Percentiles rank a stretch among this genome's conserved stretches.
phyloP scores from a whole-genome alignment of 2,113 vertebrate species.

The Callithrix jacchus region DNA sequence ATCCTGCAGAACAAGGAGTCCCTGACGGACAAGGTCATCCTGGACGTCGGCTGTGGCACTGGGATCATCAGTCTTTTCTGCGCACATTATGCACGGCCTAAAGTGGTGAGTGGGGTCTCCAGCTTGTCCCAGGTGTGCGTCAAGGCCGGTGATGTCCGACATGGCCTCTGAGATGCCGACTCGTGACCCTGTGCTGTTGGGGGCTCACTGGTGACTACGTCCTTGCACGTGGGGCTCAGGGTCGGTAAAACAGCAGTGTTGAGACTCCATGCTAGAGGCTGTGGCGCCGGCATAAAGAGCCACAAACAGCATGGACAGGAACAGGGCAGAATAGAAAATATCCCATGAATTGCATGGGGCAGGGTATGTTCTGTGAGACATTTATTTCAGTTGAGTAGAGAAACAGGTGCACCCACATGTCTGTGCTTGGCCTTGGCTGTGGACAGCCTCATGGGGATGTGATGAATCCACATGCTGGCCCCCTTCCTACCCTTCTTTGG shows the following conservation, averaged over 20 bases:
- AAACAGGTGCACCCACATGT: not conserved
- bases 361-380: not conserved
- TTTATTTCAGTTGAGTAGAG: not conserved
- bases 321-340: not conserved
- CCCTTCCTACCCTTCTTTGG: not conserved
- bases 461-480: not conserved
- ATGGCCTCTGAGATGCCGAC: not conserved
- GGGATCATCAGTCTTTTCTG: conserved; percentile 90
- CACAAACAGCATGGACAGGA: not conserved
- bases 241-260: rapidly evolving
- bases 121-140: rapidly evolving
- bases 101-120: conserved; percentile 76
- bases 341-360: not conserved
- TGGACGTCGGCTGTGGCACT: conserved; percentile 89
- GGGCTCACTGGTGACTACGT: not conserved
- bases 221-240: rapidly evolving
- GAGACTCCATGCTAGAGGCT: not conserved
- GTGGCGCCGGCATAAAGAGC: rapidly evolving
- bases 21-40: conserved; percentile 84
- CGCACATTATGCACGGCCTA: conserved; percentile 83
- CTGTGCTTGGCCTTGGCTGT: too few species aligned
- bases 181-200: too few species aligned
- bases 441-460: not conserved
- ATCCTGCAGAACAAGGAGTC: conserved; percentile 83
- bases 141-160: rapidly evolving